Evolutionary conservation across 2,113 vertebrate species (phyloP).

Genomic region (Albula glossodonta): DNA sequence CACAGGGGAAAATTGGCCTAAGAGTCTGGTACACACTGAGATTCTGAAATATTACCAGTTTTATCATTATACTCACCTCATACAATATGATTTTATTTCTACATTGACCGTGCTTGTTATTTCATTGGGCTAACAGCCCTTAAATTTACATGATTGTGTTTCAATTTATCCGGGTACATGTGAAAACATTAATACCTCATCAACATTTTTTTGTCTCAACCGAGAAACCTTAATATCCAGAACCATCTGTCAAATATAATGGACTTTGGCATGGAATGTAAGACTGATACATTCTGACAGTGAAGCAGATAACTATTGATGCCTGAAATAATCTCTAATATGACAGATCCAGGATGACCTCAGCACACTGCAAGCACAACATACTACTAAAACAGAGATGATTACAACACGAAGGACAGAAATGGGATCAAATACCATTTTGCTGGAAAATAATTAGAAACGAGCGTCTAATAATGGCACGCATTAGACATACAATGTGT

Average conservation of each 20-base stretch:
- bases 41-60: background rate
- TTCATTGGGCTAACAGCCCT: background rate
- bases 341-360: slow-evolving; percentile 7
- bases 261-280: slow-evolving; percentile 13
- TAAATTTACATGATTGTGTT: background rate
- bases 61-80: background rate
- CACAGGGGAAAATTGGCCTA: background rate
- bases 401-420: background rate
- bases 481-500: background rate
- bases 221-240: background rate
- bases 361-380: background rate
- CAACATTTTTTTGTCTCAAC: background rate
- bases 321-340: slow-evolving; percentile 25
- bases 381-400: background rate
- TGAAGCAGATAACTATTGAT: slow-evolving; percentile 27
- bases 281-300: slow-evolving; percentile 29
- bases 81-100: background rate
- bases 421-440: background rate
- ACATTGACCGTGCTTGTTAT: background rate
- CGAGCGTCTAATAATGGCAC: background rate
- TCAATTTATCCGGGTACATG: background rate
- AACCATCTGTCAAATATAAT: slow-evolving; percentile 9
- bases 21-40: background rate
- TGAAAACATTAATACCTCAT: background rate
- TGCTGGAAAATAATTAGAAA: background rate